A percentile compares a stretch with the other conserved stretches of the same genome.
Evolutionary conservation across 1,140 invertebrate genomes (phyloP).

Genomic region (Zaprionus kolodkinae): DNA sequence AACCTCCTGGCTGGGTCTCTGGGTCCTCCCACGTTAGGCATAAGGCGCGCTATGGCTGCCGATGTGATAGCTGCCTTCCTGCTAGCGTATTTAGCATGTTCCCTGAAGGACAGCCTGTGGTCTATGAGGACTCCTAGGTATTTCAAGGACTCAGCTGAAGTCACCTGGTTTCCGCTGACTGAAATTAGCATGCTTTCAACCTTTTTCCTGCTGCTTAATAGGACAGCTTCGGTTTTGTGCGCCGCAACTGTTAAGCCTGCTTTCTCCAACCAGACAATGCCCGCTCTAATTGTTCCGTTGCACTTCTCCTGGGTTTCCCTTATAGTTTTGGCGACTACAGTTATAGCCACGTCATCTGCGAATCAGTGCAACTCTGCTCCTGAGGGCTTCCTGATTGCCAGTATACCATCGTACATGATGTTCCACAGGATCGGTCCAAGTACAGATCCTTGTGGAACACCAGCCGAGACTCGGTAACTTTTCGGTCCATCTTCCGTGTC

Average conservation of each 20-base stretch:
- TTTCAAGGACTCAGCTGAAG: neutral
- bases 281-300: neutral
- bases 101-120: neutral
- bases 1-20: neutral
- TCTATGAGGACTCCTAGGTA: neutral
- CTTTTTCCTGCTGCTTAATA: neutral
- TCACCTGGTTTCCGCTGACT: neutral
- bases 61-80: neutral
- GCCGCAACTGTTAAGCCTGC: neutral
- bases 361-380: neutral
- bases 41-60: neutral
- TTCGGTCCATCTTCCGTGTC: neutral
- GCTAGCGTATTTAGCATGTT: neutral
- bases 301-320: neutral
- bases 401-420: conserved; percentile 3
- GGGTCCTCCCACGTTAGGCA: neutral
- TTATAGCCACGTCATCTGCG: neutral
- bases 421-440: conserved; percentile 1
- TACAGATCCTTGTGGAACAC: neutral
- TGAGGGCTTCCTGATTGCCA: neutral
- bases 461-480: neutral
- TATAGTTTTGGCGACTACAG: neutral
- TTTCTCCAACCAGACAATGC: neutral
- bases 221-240: neutral
- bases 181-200: neutral